These are phyloP conservation scores for Urocolius indicus DNA, from an alignment of 2,113 vertebrate species.

Conservation along the genomic window DNA sequence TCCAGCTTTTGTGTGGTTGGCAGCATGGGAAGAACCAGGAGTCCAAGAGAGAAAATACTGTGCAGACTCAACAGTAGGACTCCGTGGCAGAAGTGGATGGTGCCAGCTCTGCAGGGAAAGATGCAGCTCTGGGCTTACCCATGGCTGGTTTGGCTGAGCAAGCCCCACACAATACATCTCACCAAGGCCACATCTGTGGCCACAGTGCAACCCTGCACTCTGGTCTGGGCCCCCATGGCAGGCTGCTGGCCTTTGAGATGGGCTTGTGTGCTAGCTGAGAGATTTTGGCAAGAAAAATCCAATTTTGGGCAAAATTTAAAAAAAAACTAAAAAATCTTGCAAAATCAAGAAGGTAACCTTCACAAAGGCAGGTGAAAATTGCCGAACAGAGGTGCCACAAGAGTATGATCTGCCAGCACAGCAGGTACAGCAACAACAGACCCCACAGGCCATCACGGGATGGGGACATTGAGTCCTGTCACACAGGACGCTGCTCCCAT, in stretches of 20 bases:
- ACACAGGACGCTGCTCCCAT: neutral
- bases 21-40: neutral
- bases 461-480: neutral
- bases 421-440: neutral
- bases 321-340: too few relatives aligned
- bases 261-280: neutral
- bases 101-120: neutral
- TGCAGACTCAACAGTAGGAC: neutral
- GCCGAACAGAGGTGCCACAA: rapidly evolving
- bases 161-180: neutral
- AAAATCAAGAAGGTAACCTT: neutral
- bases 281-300: neutral
- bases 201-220: neutral
- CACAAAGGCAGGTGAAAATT: neutral
- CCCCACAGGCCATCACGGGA: rapidly evolving
- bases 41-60: conserved; percentile 5
- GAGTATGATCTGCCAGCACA: neutral
- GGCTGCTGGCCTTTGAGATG: neutral
- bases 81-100: neutral
- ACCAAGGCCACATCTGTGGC: neutral
- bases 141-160: neutral
- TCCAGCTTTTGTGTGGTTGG: neutral
- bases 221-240: rapidly evolving
- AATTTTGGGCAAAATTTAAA: neutral
- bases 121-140: neutral